Conservation (phyloP, 2,888 invertebrate genomes). For the Pteria penguin region DNA sequence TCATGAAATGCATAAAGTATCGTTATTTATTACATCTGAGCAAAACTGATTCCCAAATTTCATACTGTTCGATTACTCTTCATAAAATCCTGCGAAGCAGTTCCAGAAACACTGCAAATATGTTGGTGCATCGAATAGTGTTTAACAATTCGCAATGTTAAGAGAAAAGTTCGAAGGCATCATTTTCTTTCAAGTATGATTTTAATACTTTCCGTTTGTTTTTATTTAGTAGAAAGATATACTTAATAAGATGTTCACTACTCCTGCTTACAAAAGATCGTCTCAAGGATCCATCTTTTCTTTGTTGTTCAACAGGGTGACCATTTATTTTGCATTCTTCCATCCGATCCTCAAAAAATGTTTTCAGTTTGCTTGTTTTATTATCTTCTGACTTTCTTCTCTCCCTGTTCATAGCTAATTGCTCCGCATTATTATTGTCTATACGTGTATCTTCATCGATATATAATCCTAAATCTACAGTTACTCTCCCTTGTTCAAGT, state of each 20-base stretch:
- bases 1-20: too few relatives aligned
- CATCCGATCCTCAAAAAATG: constrained; percentile 38
- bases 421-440: background rate
- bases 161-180: too few relatives aligned
- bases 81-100: too few relatives aligned
- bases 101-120: too few relatives aligned
- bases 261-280: constrained; percentile 4
- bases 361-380: constrained; percentile 41
- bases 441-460: constrained; percentile 13
- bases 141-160: too few relatives aligned
- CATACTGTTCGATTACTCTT: too few relatives aligned
- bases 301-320: constrained; percentile 13
- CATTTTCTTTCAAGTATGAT: too few relatives aligned
- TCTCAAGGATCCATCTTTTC: constrained; percentile 13
- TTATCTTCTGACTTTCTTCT: constrained; percentile 27
- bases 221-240: too few relatives aligned
- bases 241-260: background rate
- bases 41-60: too few relatives aligned
- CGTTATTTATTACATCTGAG: too few relatives aligned
- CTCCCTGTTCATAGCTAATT: background rate
- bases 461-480: constrained; percentile 14
- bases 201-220: too few relatives aligned
- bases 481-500: constrained; percentile 5
- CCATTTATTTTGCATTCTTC: constrained; percentile 16
- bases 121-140: too few relatives aligned